phyloP scores from a whole-genome alignment of 2,797 vertebrate genomes.

The Fistularia tabacaria region DNA sequence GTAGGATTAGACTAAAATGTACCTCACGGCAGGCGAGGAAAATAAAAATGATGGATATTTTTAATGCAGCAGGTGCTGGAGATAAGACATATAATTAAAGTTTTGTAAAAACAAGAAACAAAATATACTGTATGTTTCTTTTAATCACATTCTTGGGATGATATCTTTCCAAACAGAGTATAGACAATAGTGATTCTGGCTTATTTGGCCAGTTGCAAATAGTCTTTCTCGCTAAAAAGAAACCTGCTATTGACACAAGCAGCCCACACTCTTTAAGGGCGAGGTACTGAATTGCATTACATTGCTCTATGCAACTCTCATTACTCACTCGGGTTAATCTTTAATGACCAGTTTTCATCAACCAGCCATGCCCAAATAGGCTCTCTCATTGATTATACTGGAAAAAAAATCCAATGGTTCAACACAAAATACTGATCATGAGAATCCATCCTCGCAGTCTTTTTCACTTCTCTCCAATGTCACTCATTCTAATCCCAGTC shows the following conservation, averaged over 20 bases:
- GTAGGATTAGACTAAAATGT: conserved; percentile 65
- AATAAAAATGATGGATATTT: conserved; percentile 32
- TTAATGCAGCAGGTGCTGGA: conserved; percentile 8
- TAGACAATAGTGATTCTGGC: too few species aligned
- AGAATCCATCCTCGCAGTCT: conserved; percentile 48
- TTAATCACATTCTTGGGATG: too few species aligned
- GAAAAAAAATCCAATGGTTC: conserved; percentile 32
- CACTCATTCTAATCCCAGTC: conserved; percentile 63
- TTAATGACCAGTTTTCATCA: conserved; percentile 78
- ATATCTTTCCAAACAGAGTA: too few species aligned
- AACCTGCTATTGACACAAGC: conserved; percentile 12
- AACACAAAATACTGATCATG: conserved; percentile 52
- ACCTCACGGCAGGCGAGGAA: conserved; percentile 42
- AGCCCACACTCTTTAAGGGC: conserved; percentile 42
- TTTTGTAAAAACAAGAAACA: too few species aligned
- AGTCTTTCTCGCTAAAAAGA: conserved; percentile 9
- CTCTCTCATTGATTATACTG: conserved; percentile 72
- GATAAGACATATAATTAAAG: too few species aligned
- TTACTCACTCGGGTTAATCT: conserved; percentile 77
- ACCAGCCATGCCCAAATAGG: conserved; percentile 63
- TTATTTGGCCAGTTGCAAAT: too few species aligned
- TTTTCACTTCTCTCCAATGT: conserved; percentile 44
- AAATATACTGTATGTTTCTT: too few species aligned
- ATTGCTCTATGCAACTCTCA: conserved; percentile 69
- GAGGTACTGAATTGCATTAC: conserved; percentile 75